These are phyloP conservation scores for Gorsachius goisagi DNA, from an alignment of 2,113 vertebrate genomes.

Conservation along the genomic window DNA sequence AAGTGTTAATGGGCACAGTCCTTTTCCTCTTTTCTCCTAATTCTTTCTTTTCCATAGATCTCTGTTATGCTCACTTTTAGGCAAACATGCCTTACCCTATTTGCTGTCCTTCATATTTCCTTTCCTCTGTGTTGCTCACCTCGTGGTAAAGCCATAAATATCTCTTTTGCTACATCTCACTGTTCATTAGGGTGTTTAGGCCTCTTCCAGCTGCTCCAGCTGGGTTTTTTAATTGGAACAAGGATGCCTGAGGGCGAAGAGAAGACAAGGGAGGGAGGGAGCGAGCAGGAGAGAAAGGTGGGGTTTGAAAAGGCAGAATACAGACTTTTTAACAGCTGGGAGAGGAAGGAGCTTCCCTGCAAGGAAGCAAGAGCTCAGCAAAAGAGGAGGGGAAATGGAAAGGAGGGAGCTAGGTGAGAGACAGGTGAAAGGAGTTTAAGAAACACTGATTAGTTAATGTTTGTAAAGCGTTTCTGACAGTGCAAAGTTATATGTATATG, in stretches of 20 bases:
- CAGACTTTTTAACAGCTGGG: not conserved
- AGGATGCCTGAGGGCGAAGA: not conserved
- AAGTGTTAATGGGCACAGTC: not conserved
- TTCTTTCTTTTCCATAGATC: not conserved
- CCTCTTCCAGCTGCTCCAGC: slow-evolving; percentile 9
- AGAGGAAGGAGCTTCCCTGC: not conserved
- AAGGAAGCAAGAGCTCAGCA: not conserved
- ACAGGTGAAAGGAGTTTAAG: not conserved
- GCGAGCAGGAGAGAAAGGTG: not conserved
- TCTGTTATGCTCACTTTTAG: not conserved
- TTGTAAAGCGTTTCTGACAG: not conserved
- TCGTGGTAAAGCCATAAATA: not conserved
- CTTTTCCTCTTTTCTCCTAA: not conserved
- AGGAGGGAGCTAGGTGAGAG: not conserved
- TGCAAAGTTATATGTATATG: not conserved
- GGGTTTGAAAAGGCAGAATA: not conserved
- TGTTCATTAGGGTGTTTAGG: slow-evolving; percentile 12
- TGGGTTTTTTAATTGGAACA: slow-evolving; percentile 16
- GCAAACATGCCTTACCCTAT: not conserved
- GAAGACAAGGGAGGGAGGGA: not conserved
- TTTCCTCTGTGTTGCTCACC: not conserved
- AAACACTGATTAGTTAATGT: not conserved
- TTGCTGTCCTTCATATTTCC: not conserved
- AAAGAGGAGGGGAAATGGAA: not conserved
- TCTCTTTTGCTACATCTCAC: not conserved